phyloP scores from a whole-genome alignment of 2,113 vertebrate species.

The Corythaeola cristata region DNA sequence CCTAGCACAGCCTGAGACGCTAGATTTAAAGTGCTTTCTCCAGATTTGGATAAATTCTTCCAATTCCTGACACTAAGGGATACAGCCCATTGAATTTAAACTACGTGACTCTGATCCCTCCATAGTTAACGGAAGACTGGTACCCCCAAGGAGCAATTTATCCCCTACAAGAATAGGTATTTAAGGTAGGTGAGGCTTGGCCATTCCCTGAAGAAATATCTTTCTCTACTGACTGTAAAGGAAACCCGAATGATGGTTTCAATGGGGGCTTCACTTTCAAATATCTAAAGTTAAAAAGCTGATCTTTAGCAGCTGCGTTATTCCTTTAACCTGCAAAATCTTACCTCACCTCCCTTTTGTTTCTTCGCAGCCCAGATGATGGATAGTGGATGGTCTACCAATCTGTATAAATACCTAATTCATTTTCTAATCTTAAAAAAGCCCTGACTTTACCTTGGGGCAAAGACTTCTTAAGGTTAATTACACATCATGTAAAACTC shows the following conservation, averaged over 20 bases:
- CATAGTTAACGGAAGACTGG: not conserved
- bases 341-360: not conserved
- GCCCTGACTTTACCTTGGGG: slow-evolving; percentile 34
- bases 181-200: not conserved
- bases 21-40: not conserved
- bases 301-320: not conserved
- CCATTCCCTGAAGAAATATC: not conserved
- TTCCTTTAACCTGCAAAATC: not conserved
- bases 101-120: not conserved
- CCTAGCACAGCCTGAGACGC: not conserved
- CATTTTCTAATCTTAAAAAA: slow-evolving; percentile 57
- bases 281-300: not conserved
- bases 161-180: not conserved
- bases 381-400: not conserved
- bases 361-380: slow-evolving; percentile 9
- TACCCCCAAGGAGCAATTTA: not conserved
- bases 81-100: not conserved
- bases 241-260: not conserved
- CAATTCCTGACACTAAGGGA: not conserved
- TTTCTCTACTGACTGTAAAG: not conserved
- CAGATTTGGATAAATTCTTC: not conserved
- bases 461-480: slow-evolving; percentile 67
- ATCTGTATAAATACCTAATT: slow-evolving; percentile 31
- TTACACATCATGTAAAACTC: slow-evolving; percentile 48
- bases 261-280: not conserved